phyloP scores from a whole-genome alignment of 1,140 invertebrate species.

The Oedothorax gibbosus region DNA sequence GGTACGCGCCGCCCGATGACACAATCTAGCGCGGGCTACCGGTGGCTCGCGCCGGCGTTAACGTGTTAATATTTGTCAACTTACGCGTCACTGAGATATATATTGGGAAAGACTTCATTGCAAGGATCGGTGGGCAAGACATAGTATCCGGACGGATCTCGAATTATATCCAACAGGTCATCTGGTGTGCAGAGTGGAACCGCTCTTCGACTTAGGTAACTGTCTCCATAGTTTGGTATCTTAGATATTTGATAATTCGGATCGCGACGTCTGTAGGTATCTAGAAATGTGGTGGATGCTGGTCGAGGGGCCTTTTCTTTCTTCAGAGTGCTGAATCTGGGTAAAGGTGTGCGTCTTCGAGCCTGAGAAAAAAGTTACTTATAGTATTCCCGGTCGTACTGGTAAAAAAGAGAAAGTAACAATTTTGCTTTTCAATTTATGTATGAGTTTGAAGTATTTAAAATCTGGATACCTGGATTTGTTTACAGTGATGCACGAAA shows the following conservation, averaged over 20 bases:
- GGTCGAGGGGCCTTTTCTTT: slow-evolving; percentile 15
- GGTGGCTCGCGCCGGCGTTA: no score
- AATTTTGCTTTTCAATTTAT: not conserved
- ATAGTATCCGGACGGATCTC: slow-evolving; percentile 66
- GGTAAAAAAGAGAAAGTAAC: not conserved
- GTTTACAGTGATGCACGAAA: no score
- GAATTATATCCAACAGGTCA: slow-evolving; percentile 68
- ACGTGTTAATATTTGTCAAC: not conserved
- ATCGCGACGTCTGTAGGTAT: not conserved
- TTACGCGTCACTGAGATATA: slow-evolving; percentile 65
- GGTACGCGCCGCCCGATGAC: no score
- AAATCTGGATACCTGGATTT: no score
- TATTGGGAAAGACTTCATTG: slow-evolving; percentile 67
- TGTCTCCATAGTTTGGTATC: not conserved
- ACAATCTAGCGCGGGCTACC: no score
- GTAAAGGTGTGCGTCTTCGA: not conserved
- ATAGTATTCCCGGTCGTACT: not conserved
- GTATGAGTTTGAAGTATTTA: no score
- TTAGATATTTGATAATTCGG: no score
- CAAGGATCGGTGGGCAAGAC: slow-evolving; percentile 67
- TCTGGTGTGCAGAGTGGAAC: slow-evolving; percentile 65
- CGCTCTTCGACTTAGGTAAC: slow-evolving; percentile 14
- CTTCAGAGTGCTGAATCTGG: slow-evolving; percentile 18
- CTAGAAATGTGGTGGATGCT: not conserved
- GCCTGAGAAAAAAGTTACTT: not conserved